phyloP scores from a whole-genome alignment of 2,888 invertebrate genomes.

The Melipona bicolor region DNA sequence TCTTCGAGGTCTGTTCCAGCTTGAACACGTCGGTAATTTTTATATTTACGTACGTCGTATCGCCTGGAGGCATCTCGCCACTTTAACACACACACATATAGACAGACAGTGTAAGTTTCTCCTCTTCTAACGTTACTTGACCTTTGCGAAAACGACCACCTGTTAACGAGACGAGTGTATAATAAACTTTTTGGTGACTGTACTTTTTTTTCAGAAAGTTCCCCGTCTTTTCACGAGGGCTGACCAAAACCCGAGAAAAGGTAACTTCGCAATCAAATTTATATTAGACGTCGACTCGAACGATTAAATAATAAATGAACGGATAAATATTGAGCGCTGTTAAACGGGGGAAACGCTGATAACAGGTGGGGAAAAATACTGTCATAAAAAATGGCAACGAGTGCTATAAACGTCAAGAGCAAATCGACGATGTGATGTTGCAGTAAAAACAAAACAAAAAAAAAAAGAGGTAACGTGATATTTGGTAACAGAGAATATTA shows the following conservation, averaged over 20 bases:
- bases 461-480: too few species aligned
- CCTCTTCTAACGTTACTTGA: slow-evolving; percentile 53
- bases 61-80: slow-evolving; percentile 10
- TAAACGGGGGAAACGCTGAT: background rate
- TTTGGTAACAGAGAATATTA: too few species aligned
- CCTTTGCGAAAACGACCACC: slow-evolving; percentile 44
- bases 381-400: slow-evolving; percentile 44
- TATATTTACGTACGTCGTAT: slow-evolving; percentile 16
- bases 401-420: slow-evolving; percentile 34
- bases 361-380: slow-evolving; percentile 12
- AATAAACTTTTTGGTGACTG: background rate
- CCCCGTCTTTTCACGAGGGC: background rate
- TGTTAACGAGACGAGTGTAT: background rate
- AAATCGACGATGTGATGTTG: slow-evolving; percentile 32
- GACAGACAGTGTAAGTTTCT: slow-evolving; percentile 10
- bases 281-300: background rate
- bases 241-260: too few species aligned
- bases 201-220: too few species aligned
- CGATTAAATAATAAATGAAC: too few species aligned
- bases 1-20: slow-evolving; percentile 47
- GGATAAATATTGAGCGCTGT: too few species aligned
- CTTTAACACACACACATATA: background rate
- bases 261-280: too few species aligned
- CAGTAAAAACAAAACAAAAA: background rate
- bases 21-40: slow-evolving; percentile 37